Conservation (phyloP, 2,888 invertebrate genomes). For the Tolmerus cingulatus region DNA sequence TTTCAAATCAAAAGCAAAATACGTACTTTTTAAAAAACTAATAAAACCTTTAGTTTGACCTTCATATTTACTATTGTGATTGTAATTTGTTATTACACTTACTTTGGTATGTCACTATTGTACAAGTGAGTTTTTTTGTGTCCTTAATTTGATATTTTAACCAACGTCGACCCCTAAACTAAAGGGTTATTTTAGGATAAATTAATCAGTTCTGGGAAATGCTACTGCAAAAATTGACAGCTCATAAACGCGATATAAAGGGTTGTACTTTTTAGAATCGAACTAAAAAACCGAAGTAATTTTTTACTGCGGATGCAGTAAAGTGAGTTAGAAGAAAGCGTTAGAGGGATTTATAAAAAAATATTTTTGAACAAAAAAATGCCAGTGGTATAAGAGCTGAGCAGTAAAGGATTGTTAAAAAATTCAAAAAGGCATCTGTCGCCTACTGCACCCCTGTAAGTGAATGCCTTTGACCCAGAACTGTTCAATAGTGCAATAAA, state of each 20-base stretch:
- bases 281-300: background rate
- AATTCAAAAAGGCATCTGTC: slow-evolving; percentile 18
- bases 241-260: background rate
- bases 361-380: background rate
- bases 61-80: too few relatives aligned
- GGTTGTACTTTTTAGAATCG: background rate
- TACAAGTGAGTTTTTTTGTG: background rate
- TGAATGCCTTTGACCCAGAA: background rate
- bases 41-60: too few relatives aligned
- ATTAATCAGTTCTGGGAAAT: background rate
- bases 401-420: background rate
- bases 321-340: background rate
- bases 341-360: background rate
- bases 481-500: slow-evolving; percentile 9
- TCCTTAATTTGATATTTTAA: background rate
- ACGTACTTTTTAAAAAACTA: too few relatives aligned
- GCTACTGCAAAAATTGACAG: background rate
- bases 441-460: background rate
- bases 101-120: too few relatives aligned
- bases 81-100: too few relatives aligned
- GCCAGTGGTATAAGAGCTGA: background rate
- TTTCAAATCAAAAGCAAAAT: too few relatives aligned
- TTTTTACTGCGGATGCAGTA: background rate
- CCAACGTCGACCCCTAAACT: background rate
- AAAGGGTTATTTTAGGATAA: background rate